Evolutionary conservation across 2,888 invertebrate genomes (phyloP).

Genomic region (Cantharis nigra): DNA sequence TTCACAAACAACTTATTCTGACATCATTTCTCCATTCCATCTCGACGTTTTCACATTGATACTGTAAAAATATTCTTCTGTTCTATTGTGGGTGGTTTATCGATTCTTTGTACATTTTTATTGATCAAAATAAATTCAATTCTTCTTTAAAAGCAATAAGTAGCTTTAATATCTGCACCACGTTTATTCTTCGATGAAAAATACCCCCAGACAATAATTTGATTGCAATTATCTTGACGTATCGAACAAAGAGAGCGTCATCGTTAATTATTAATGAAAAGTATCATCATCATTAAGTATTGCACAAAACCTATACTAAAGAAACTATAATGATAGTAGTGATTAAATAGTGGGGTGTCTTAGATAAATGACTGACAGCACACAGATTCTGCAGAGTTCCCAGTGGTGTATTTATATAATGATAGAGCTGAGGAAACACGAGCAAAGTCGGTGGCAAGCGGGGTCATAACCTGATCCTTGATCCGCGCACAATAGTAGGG

Average conservation of each 20-base stretch:
- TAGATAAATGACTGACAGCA: slow-evolving; percentile 56
- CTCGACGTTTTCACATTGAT: not conserved
- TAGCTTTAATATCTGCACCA: not conserved
- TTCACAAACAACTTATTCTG: not conserved
- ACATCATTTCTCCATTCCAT: not conserved
- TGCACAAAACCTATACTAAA: slow-evolving; percentile 18
- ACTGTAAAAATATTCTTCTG: not conserved
- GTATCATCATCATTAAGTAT: slow-evolving; percentile 24
- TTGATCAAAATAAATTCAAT: not conserved
- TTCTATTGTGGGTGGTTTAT: not conserved
- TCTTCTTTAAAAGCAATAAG: not conserved
- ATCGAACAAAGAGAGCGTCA: not conserved
- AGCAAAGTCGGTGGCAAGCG: slow-evolving; percentile 42
- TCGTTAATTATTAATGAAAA: not conserved
- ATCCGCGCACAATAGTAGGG: slow-evolving; percentile 42
- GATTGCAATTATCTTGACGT: not conserved
- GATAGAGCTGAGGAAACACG: slow-evolving; percentile 51
- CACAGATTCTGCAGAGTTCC: slow-evolving; percentile 46
- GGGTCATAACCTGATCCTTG: slow-evolving; percentile 55
- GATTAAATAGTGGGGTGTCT: slow-evolving; percentile 55
- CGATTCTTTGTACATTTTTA: not conserved
- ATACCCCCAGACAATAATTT: not conserved
- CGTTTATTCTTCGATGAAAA: not conserved
- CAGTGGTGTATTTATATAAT: slow-evolving; percentile 57
- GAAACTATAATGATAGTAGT: slow-evolving; percentile 53